Evolutionary conservation across 2,113 vertebrate genomes (phyloP).

Genomic region (Poeciliopsis retropinna): DNA sequence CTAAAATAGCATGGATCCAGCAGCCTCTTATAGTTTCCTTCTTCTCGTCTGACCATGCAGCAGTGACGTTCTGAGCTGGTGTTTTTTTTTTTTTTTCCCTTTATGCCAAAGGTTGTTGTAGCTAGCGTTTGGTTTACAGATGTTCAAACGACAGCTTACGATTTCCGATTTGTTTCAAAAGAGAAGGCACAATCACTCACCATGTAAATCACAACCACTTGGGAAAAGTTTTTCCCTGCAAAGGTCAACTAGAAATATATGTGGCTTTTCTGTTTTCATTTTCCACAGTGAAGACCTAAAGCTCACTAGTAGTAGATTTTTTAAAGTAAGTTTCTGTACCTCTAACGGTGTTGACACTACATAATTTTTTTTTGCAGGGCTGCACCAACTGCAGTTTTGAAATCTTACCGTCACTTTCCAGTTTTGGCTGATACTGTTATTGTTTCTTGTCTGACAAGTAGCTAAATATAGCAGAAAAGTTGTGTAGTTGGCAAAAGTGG

Average conservation of each 20-base stretch:
- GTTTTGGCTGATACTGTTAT: too few species aligned
- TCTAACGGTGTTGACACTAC: too few species aligned
- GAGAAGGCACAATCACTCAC: not conserved
- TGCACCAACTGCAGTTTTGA: too few species aligned
- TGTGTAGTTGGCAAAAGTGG: too few species aligned
- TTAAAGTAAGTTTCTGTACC: too few species aligned
- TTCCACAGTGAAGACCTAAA: too few species aligned
- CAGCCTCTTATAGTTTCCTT: conserved; percentile 31
- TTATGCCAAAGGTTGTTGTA: conserved; percentile 14
- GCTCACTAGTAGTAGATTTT: too few species aligned
- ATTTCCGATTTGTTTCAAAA: not conserved
- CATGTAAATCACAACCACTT: not conserved
- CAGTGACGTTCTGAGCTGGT: conserved; percentile 24
- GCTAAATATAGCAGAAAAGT: too few species aligned
- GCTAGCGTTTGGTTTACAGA: not conserved
- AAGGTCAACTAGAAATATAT: not conserved
- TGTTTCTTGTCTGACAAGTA: too few species aligned
- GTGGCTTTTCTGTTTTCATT: too few species aligned
- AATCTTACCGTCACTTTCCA: too few species aligned
- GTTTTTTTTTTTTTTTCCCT: conserved; percentile 2
- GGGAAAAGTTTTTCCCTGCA: not conserved
- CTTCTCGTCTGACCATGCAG: conserved; percentile 31
- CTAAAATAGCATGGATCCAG: conserved; percentile 33
- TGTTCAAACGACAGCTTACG: not conserved
- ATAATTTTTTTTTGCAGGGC: too few species aligned